Percentiles rank a stretch among this genome's conserved stretches.
Evolutionary conservation across 2,113 vertebrate genomes (phyloP).

Genomic region (Thalassoma bifasciatum): DNA sequence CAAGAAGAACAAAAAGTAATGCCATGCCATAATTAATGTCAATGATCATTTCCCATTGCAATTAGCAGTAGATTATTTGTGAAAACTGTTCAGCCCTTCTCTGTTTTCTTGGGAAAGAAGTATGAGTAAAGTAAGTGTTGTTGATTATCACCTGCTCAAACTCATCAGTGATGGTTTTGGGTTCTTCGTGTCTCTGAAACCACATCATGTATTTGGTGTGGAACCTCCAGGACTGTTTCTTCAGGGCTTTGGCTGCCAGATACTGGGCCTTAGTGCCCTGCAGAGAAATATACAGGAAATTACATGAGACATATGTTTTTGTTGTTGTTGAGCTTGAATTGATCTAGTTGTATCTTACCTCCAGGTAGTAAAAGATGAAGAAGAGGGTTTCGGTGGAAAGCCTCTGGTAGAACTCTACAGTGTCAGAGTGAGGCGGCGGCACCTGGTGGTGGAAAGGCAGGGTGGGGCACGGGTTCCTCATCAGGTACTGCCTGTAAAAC

Average conservation of each 20-base stretch:
- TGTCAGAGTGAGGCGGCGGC: conserved; percentile 92
- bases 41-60: no score
- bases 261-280: conserved; percentile 96
- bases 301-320: no score
- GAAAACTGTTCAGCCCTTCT: no score
- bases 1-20: no score
- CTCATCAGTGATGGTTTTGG: conserved; percentile 95
- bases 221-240: conserved; percentile 96
- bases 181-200: conserved; percentile 96
- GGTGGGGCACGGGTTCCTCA: conserved; percentile 92
- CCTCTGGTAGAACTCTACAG: conserved; percentile 94
- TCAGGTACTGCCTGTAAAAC: conserved; percentile 89
- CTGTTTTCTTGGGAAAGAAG: no score
- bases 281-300: background rate
- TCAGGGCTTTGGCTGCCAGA: conserved; percentile 93
- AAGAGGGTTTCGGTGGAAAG: conserved; percentile 93
- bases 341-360: conserved; percentile 65
- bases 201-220: conserved; percentile 99
- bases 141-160: conserved; percentile 89
- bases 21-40: no score
- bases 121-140: no score
- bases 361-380: conserved; percentile 96
- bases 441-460: conserved; percentile 94
- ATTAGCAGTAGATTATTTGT: no score
- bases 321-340: background rate